Evolutionary conservation across 2,113 vertebrate genomes (phyloP).

Genomic region (Oryzias woworae): DNA sequence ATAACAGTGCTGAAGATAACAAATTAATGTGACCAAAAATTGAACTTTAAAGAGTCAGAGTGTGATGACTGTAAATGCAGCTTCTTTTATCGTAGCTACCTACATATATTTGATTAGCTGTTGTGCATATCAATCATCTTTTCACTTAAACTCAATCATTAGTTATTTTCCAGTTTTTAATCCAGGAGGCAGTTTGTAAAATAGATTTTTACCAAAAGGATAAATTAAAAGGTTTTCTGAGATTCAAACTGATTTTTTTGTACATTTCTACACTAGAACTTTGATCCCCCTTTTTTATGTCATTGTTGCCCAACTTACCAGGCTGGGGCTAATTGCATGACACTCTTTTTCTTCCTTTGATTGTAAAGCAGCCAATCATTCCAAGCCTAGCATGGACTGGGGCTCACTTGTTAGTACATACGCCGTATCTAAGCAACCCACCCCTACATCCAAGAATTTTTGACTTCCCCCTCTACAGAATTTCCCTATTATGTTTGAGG

Average conservation of each 20-base stretch:
- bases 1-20: constrained; percentile 5
- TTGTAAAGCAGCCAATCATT: constrained; percentile 2
- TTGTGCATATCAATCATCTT: background rate
- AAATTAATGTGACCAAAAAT: background rate
- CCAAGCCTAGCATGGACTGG: background rate
- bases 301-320: background rate
- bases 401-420: background rate
- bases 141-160: too few species aligned
- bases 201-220: background rate
- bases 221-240: background rate
- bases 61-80: background rate
- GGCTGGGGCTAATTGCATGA: background rate
- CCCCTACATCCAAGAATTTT: constrained; percentile 10
- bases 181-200: background rate
- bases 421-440: constrained; percentile 23
- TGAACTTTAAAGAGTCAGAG: background rate
- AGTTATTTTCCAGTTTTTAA: too few species aligned
- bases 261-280: background rate
- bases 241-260: background rate
- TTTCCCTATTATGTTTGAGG: background rate
- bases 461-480: constrained; percentile 4
- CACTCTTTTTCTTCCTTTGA: background rate
- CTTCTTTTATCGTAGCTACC: too few species aligned
- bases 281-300: background rate
- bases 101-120: too few species aligned